Conservation (phyloP, 2,797 vertebrate genomes). For the Microctenopoma lineatum region DNA sequence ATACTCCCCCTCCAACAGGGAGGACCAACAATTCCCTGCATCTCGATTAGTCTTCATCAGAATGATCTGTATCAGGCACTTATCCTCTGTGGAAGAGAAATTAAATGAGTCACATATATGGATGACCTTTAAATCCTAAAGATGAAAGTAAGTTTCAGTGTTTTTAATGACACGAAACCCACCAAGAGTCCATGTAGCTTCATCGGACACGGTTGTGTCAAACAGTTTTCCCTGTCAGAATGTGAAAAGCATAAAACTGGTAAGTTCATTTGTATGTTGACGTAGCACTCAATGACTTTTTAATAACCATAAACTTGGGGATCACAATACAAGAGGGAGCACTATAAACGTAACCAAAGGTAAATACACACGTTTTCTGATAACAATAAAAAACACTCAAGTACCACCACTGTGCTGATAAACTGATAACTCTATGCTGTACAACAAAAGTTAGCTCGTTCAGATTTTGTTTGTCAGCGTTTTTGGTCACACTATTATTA, state of each 20-base stretch:
- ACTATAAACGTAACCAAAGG: too few species aligned
- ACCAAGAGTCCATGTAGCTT: conserved; percentile 97
- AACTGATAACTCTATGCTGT: too few species aligned
- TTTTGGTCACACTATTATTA: too few species aligned
- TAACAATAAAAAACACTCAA: too few species aligned
- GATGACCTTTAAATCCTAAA: neutral
- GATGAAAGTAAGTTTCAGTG: neutral
- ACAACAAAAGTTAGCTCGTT: too few species aligned
- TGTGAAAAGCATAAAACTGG: neutral
- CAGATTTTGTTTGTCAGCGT: too few species aligned
- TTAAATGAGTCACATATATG: neutral
- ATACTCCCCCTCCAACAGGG: conserved; percentile 94
- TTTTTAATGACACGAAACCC: conserved; percentile 33
- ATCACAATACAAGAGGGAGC: neutral
- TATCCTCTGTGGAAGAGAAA: conserved; percentile 87
- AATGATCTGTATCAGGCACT: conserved; percentile 91
- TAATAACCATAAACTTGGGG: neutral
- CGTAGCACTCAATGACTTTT: neutral
- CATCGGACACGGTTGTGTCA: conserved; percentile 91
- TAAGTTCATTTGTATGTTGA: neutral
- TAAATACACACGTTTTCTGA: too few species aligned
- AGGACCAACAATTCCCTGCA: conserved; percentile 96
- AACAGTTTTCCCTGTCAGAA: conserved; percentile 90
- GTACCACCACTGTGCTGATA: too few species aligned
- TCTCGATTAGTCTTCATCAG: conserved; percentile 95